Percentiles rank a stretch among this genome's conserved stretches.
phyloP scores from a whole-genome alignment of 2,113 vertebrate genomes.

The Lethenteron reissneri region DNA sequence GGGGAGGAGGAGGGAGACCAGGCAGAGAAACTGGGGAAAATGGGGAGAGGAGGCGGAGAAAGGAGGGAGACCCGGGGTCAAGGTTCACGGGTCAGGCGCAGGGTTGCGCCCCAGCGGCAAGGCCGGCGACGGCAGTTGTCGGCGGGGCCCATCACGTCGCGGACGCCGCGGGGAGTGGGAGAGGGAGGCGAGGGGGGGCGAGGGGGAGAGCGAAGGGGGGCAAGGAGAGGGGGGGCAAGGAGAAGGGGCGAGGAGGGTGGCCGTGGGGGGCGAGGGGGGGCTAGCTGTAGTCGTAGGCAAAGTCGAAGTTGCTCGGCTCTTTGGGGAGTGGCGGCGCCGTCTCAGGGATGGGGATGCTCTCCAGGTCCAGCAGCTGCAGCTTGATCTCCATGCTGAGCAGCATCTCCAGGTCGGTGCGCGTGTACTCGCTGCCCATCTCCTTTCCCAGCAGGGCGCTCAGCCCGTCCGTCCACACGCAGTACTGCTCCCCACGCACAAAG shows the following conservation, averaged over 20 bases:
- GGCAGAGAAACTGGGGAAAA: no score
- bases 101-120: no score
- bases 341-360: conserved; percentile 96
- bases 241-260: background rate
- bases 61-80: no score
- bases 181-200: no score
- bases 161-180: no score
- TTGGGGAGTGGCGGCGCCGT: conserved; percentile 92
- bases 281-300: conserved; percentile 99
- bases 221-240: no score
- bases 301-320: conserved; percentile 99
- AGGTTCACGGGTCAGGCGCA: no score
- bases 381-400: conserved; percentile 99
- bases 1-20: no score
- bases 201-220: no score
- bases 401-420: conserved; percentile 75
- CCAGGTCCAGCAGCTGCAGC: conserved; percentile 85
- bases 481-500: conserved; percentile 25
- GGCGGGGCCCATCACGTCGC: no score
- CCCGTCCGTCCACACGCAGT: conserved; percentile 93
- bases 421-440: conserved; percentile 91
- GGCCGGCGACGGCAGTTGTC: no score
- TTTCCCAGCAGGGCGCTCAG: conserved; percentile 85
- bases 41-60: no score
- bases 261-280: background rate